Percentiles rank a stretch among this genome's conserved stretches.
phyloP scores from a whole-genome alignment of 2,797 vertebrate genomes.

The Simalia tracyae region DNA sequence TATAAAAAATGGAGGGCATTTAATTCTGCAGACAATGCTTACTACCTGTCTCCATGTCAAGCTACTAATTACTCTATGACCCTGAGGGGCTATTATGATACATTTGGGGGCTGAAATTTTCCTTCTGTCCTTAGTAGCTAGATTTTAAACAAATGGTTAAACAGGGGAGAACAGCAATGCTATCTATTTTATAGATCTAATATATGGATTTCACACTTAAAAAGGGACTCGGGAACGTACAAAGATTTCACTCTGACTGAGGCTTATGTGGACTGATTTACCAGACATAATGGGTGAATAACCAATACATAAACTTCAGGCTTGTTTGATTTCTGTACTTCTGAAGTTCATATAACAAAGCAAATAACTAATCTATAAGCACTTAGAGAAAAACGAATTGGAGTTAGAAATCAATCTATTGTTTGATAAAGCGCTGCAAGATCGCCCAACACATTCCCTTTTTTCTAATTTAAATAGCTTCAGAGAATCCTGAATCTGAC shows the following conservation, averaged over 20 bases:
- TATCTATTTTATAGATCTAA: background rate
- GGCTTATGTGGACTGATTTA: background rate
- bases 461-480: background rate
- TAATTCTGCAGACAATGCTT: background rate
- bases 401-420: background rate
- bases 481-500: background rate
- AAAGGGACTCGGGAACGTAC: background rate
- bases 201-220: background rate
- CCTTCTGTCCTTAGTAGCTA: background rate
- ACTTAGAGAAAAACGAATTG: background rate
- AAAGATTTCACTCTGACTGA: background rate
- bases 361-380: background rate
- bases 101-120: background rate
- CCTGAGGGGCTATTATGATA: background rate
- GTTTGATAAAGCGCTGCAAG: background rate
- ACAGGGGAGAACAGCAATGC: background rate
- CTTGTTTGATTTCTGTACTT: background rate
- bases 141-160: background rate
- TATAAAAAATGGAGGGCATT: background rate
- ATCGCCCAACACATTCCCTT: background rate
- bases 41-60: background rate
- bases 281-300: background rate
- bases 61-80: background rate
- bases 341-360: background rate
- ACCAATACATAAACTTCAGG: background rate